phyloP scores from a whole-genome alignment of 1,140 invertebrate species.

The Linepithema humile region DNA sequence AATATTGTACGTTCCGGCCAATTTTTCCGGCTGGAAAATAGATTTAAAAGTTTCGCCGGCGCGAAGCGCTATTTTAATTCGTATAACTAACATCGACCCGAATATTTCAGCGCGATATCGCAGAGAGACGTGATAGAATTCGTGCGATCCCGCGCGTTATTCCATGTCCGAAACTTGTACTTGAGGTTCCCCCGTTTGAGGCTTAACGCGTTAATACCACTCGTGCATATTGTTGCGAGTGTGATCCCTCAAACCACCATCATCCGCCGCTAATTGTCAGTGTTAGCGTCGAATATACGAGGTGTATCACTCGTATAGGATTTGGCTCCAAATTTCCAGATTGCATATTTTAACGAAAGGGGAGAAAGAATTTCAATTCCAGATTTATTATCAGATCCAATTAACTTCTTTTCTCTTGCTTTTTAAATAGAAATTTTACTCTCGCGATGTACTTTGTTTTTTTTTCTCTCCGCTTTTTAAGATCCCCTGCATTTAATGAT shows the following conservation, averaged over 20 bases:
- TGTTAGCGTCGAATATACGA: not conserved
- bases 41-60: not conserved
- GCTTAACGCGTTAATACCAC: constrained; percentile 41
- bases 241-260: constrained; percentile 24
- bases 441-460: not conserved
- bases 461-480: not conserved
- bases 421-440: no score
- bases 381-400: not conserved
- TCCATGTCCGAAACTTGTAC: constrained; percentile 25
- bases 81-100: not conserved
- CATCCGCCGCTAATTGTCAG: constrained; percentile 61
- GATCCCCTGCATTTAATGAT: not conserved
- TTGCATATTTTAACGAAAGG: not conserved
- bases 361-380: not conserved
- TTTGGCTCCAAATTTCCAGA: not conserved
- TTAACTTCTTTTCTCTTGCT: constrained; percentile 8
- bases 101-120: constrained; percentile 12
- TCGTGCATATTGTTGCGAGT: constrained; percentile 39
- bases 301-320: not conserved
- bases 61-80: not conserved
- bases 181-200: constrained; percentile 3
- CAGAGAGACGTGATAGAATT: constrained; percentile 39
- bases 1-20: not conserved
- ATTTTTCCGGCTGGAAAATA: constrained; percentile 1
- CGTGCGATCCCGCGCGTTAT: constrained; percentile 16